Conservation (phyloP, 2,888 invertebrate species). For the Uloborus plumipes region DNA sequence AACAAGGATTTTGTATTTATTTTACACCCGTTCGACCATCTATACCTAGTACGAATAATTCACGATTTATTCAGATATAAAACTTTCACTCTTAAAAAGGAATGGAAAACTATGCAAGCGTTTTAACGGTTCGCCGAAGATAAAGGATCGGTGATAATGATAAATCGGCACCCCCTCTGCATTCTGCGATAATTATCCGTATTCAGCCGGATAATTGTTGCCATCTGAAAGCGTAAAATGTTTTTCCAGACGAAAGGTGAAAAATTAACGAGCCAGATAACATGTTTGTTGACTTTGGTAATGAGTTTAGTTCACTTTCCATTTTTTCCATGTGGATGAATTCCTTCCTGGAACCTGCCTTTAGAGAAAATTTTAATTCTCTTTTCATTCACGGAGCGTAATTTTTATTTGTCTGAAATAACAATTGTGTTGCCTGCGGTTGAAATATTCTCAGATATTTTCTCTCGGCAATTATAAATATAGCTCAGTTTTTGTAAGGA, state of each 20-base stretch:
- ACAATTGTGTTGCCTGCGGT: neutral
- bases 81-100: neutral
- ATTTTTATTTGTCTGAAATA: conserved; percentile 17
- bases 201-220: conserved; percentile 20
- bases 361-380: neutral
- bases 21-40: too few relatives aligned
- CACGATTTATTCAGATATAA: neutral
- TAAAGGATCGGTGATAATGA: conserved; percentile 13
- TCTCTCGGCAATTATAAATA: too few relatives aligned
- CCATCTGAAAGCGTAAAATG: conserved; percentile 17
- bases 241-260: conserved; percentile 23
- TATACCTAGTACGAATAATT: too few relatives aligned
- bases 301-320: conserved; percentile 25
- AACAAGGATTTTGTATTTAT: too few relatives aligned
- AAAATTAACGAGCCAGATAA: conserved; percentile 18
- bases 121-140: conserved; percentile 6
- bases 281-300: conserved; percentile 24
- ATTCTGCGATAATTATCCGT: conserved; percentile 28
- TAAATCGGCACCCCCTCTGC: conserved; percentile 14
- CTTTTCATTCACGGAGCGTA: neutral
- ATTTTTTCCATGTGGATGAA: conserved; percentile 22
- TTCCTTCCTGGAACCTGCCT: conserved; percentile 7
- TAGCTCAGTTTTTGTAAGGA: too few relatives aligned
- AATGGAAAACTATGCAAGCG: conserved; percentile 6
- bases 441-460: too few relatives aligned